A percentile compares a stretch with the other conserved stretches of the same genome.
These are phyloP conservation scores for Coregonus ussuriensis DNA, from an alignment of 2,797 vertebrate genomes.

Conservation along the genomic window DNA sequence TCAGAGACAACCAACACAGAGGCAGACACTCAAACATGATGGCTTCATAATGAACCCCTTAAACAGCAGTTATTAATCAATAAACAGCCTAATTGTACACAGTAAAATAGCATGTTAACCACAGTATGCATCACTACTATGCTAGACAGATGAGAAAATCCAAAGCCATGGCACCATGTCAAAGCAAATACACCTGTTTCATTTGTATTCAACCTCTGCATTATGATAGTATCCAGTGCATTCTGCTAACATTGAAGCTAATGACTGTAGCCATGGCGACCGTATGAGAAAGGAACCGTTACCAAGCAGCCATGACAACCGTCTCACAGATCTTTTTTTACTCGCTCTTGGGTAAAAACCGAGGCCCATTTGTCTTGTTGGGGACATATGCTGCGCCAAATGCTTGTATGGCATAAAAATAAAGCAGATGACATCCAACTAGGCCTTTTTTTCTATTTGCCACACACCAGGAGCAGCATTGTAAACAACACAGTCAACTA, in stretches of 20 bases:
- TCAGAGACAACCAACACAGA: conserved; percentile 24
- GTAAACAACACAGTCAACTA: conserved; percentile 48
- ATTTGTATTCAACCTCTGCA: conserved; percentile 51
- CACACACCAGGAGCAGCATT: conserved; percentile 70
- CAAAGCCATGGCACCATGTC: conserved; percentile 53
- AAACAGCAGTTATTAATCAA: not conserved
- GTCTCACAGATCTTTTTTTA: too few relatives aligned
- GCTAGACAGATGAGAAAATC: conserved; percentile 44
- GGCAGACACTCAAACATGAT: conserved; percentile 37
- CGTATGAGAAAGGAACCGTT: conserved; percentile 52
- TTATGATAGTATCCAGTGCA: conserved; percentile 52
- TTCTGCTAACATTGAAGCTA: conserved; percentile 55
- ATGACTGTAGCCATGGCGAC: conserved; percentile 50
- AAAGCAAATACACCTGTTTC: conserved; percentile 26
- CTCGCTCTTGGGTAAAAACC: too few relatives aligned
- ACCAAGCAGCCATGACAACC: conserved; percentile 61
- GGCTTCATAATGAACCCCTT: not conserved
- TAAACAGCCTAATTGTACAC: conserved; percentile 4
- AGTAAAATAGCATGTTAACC: conserved; percentile 14
- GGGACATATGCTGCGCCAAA: conserved; percentile 65
- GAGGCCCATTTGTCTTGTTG: conserved; percentile 40
- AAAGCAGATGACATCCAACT: conserved; percentile 65
- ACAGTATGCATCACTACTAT: not conserved
- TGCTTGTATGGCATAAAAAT: conserved; percentile 46
- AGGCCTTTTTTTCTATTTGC: conserved; percentile 61